These are phyloP conservation scores for Drosophila subpulchrella DNA, from an alignment of 1,140 invertebrate species.

Conservation along the genomic window DNA sequence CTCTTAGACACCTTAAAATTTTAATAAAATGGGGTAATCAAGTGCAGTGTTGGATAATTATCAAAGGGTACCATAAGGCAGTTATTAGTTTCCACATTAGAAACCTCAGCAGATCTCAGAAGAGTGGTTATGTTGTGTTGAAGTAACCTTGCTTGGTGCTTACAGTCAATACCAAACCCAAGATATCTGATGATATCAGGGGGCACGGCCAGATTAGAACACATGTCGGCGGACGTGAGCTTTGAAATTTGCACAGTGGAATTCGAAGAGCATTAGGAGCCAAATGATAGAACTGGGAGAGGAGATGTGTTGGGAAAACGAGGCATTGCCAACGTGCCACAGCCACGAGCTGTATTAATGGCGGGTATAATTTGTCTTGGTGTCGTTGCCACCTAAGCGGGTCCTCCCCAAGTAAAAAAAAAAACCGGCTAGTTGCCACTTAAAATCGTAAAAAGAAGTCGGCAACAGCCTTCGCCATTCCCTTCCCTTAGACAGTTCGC, in stretches of 20 bases:
- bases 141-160: too few species aligned
- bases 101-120: too few species aligned
- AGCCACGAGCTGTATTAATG: conserved; percentile 4
- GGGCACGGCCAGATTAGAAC: neutral
- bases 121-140: too few species aligned
- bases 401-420: neutral
- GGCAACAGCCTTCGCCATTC: neutral
- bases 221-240: conserved; percentile 22
- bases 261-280: conserved; percentile 1
- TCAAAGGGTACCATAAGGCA: too few species aligned
- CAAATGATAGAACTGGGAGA: neutral
- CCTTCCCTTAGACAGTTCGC: neutral
- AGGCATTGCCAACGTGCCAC: conserved; percentile 39
- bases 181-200: too few species aligned
- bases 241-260: conserved; percentile 48
- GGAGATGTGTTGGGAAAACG: conserved; percentile 8
- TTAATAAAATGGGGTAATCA: too few species aligned
- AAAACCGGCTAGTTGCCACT: conserved; percentile 12
- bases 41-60: too few species aligned
- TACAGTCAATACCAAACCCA: too few species aligned
- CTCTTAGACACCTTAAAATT: too few species aligned
- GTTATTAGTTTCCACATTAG: too few species aligned
- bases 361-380: conserved; percentile 29
- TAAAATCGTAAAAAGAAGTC: neutral
- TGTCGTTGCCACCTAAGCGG: conserved; percentile 1